Evolutionary conservation across 2,113 vertebrate genomes (phyloP).

Genomic region (Myotis yumanensis): DNA sequence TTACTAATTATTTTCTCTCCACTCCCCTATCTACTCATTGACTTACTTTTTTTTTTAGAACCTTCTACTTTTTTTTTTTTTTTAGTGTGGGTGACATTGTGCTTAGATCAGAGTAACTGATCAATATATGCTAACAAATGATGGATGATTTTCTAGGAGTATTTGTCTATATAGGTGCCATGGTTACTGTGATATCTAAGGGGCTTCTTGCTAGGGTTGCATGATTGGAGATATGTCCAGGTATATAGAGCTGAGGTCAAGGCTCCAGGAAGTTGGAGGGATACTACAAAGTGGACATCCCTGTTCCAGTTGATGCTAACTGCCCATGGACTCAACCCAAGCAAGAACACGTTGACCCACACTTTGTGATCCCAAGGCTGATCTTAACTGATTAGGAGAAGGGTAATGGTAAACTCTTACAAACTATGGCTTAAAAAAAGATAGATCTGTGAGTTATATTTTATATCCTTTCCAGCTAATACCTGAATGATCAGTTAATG

Average conservation of each 20-base stretch:
- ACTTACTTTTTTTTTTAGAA: slow-evolving; percentile 7
- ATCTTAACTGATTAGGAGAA: slow-evolving; percentile 11
- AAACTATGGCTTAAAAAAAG: background rate
- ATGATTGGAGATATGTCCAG: background rate
- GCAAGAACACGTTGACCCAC: background rate
- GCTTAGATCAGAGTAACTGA: background rate
- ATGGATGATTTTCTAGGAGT: slow-evolving; percentile 18
- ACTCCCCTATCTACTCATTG: background rate
- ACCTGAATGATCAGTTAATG: slow-evolving; percentile 9
- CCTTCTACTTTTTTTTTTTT: background rate
- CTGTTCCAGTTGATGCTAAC: background rate
- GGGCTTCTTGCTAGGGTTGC: background rate
- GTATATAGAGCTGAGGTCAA: background rate
- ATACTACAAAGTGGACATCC: background rate
- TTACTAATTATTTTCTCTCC: slow-evolving; percentile 49
- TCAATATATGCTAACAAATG: background rate
- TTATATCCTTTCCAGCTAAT: slow-evolving; percentile 4
- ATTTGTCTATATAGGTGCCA: background rate
- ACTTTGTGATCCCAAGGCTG: background rate
- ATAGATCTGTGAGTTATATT: background rate
- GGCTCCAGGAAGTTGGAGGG: background rate
- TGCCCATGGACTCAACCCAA: background rate
- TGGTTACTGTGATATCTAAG: background rate
- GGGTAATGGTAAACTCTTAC: background rate
- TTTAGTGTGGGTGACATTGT: background rate